phyloP scores from a whole-genome alignment of 2,113 vertebrate species.

The Neofelis nebulosa region DNA sequence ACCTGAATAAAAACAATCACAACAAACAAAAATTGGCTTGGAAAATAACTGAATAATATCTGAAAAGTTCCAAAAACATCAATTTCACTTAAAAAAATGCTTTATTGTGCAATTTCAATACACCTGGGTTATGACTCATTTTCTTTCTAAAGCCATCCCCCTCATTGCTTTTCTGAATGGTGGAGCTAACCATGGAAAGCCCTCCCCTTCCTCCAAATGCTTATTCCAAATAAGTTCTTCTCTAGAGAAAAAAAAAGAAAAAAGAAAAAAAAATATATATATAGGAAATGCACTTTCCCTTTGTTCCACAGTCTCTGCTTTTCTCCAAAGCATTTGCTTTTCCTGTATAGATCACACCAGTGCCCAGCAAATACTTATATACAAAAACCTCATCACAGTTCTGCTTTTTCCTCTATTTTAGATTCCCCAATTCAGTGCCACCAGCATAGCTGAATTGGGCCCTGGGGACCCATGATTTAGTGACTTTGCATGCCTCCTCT shows the following conservation, averaged over 20 bases:
- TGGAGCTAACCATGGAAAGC: not conserved
- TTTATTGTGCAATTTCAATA: not conserved
- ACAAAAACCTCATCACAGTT: not conserved
- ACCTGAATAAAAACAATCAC: not conserved
- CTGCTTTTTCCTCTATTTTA: not conserved
- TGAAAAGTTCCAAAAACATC: not conserved
- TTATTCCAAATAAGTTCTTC: not conserved
- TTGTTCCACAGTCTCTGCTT: not conserved
- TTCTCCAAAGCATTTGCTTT: not conserved
- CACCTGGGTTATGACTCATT: not conserved
- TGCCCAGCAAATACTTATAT: not conserved
- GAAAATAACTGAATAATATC: not conserved
- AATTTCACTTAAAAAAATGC: fast-evolving
- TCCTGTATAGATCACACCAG: not conserved
- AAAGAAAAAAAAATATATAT: not conserved
- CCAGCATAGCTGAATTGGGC: not conserved
- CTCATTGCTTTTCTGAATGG: not conserved
- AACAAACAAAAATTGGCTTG: not conserved
- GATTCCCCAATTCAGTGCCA: not conserved
- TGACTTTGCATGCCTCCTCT: not conserved
- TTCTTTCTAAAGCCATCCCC: not conserved
- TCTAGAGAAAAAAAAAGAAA: not conserved
- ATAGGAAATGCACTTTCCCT: not conserved
- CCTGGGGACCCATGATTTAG: not conserved
- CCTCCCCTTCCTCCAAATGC: not conserved